phyloP scores from a whole-genome alignment of 2,888 invertebrate genomes.

The Heliconius ismenius region DNA sequence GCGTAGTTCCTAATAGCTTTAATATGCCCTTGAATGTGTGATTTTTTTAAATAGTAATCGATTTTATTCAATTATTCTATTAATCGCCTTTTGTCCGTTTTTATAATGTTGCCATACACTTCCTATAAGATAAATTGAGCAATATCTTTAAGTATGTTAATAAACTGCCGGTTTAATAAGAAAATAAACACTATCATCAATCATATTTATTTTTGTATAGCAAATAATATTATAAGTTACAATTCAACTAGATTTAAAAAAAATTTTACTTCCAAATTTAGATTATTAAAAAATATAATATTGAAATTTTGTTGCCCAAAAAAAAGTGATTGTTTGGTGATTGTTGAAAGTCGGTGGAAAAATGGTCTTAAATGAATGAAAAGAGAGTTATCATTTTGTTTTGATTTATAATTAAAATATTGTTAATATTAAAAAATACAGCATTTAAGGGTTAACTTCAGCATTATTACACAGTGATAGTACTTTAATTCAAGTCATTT shows the following conservation, averaged over 20 bases:
- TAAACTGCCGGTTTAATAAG: background rate
- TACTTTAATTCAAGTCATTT: conserved; percentile 9
- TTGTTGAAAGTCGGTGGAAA: too few species aligned
- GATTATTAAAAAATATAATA: too few species aligned
- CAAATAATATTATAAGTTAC: too few species aligned
- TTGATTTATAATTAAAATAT: too few species aligned
- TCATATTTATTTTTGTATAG: too few species aligned
- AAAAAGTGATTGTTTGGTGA: too few species aligned
- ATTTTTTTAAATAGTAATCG: background rate
- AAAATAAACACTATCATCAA: background rate
- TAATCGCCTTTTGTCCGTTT: background rate
- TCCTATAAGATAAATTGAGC: background rate
- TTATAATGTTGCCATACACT: background rate
- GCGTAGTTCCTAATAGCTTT: conserved; percentile 30
- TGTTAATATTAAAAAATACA: background rate
- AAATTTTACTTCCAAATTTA: too few species aligned
- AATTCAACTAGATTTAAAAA: too few species aligned
- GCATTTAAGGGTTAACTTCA: conserved; percentile 1
- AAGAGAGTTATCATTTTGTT: too few species aligned
- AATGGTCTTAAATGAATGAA: too few species aligned
- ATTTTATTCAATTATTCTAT: conserved; percentile 6
- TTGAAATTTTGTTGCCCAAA: too few species aligned
- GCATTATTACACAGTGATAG: background rate
- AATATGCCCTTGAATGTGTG: background rate
- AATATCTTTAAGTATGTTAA: background rate